These are phyloP conservation scores for Poecilia latipinna DNA, from an alignment of 2,113 vertebrate genomes.

Conservation along the genomic window DNA sequence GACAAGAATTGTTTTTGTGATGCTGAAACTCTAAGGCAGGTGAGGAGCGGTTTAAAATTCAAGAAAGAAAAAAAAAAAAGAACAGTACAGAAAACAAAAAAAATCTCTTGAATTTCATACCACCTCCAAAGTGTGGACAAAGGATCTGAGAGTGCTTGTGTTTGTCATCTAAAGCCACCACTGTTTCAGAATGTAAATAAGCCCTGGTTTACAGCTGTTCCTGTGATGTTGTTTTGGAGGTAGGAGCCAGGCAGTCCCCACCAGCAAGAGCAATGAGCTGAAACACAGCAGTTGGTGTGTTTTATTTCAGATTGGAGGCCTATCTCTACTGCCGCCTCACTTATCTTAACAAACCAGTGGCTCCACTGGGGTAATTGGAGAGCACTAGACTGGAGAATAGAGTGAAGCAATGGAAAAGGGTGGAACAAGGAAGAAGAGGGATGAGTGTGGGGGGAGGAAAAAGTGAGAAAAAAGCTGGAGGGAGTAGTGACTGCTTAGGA, in stretches of 20 bases:
- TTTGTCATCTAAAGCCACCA: conserved; percentile 57
- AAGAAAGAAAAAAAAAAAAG: conserved; percentile 18
- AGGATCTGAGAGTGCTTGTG: conserved; percentile 30
- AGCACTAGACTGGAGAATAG: conserved; percentile 75
- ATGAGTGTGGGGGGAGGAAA: neutral
- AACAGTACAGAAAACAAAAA: conserved; percentile 5
- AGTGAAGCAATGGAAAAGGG: conserved; percentile 44
- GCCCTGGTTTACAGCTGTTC: conserved; percentile 29
- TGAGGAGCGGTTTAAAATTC: conserved; percentile 19
- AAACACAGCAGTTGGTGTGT: conserved; percentile 70
- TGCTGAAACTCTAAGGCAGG: neutral
- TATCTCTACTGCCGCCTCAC: conserved; percentile 68
- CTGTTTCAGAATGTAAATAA: conserved; percentile 57
- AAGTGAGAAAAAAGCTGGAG: conserved; percentile 29
- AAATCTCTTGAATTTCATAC: conserved; percentile 32
- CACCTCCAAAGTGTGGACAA: conserved; percentile 35
- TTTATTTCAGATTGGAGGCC: conserved; percentile 75
- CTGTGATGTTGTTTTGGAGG: conserved; percentile 44
- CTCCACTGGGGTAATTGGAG: conserved; percentile 76
- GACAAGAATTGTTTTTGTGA: conserved; percentile 33
- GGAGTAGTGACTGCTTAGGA: conserved; percentile 43
- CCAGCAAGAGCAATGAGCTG: conserved; percentile 65
- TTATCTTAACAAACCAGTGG: conserved; percentile 79
- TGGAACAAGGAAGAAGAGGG: neutral
- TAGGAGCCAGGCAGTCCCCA: conserved; percentile 41